phyloP scores from a whole-genome alignment of 2,113 vertebrate genomes.

The Lophochroa leadbeateri region DNA sequence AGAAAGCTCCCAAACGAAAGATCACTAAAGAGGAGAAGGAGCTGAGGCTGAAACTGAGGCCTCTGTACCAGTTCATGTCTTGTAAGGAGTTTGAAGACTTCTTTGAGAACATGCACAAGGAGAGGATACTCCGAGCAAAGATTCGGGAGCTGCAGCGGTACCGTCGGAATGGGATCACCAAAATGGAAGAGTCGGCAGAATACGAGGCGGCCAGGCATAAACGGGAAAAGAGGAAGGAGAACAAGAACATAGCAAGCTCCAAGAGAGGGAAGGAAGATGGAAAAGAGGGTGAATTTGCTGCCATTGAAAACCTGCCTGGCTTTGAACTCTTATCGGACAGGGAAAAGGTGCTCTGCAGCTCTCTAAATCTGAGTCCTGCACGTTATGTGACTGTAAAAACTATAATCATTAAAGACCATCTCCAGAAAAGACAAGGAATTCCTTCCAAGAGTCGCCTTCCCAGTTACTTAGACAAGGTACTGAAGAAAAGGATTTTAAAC shows the following conservation, averaged over 20 bases:
- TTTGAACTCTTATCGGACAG: slow-evolving; percentile 94
- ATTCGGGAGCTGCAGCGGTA: slow-evolving; percentile 95
- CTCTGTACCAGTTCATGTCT: slow-evolving; percentile 96
- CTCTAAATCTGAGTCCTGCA: slow-evolving; percentile 88
- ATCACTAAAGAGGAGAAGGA: slow-evolving; percentile 95
- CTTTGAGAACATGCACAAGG: slow-evolving; percentile 96
- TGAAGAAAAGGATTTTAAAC: slow-evolving; percentile 94
- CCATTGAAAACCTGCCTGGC: slow-evolving; percentile 91
- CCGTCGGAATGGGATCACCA: slow-evolving; percentile 92
- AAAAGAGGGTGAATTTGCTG: slow-evolving; percentile 89
- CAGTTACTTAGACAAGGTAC: slow-evolving; percentile 93
- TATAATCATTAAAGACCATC: slow-evolving; percentile 96
- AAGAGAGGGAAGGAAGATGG: slow-evolving; percentile 89
- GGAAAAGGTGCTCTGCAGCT: slow-evolving; percentile 94
- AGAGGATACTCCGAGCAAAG: slow-evolving; percentile 89
- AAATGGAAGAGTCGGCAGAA: slow-evolving; percentile 91
- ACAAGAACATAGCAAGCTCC: slow-evolving; percentile 81
- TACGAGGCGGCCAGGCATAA: slow-evolving; percentile 95
- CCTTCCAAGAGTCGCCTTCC: slow-evolving; percentile 96
- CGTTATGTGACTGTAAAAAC: slow-evolving; percentile 97
- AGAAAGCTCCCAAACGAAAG: slow-evolving; percentile 86
- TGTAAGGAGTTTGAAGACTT: slow-evolving; percentile 94
- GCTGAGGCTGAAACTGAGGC: slow-evolving; percentile 85
- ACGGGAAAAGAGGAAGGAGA: slow-evolving; percentile 94
- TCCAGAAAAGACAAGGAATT: slow-evolving; percentile 94